These are phyloP conservation scores for Chlamydotis undulata DNA, from an alignment of 2,113 vertebrate species.

Conservation along the genomic window DNA sequence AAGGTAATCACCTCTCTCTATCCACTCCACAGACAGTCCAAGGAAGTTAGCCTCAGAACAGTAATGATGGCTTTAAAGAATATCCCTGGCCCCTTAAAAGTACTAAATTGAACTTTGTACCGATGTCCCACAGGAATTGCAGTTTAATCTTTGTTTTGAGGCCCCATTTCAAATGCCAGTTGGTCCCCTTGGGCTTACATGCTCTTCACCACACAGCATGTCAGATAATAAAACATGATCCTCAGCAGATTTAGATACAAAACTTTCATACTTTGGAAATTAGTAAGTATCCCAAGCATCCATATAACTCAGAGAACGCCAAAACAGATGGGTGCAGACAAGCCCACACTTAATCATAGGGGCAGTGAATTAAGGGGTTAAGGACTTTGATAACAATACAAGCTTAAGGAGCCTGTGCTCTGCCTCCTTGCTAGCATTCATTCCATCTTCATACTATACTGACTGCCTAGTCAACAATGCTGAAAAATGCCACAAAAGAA, in stretches of 20 bases:
- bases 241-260: not conserved
- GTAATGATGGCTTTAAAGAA: not conserved
- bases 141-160: not conserved
- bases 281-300: slow-evolving; percentile 20
- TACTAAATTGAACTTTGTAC: not conserved
- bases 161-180: not conserved
- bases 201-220: not conserved
- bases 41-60: not conserved
- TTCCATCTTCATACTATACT: not conserved
- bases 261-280: slow-evolving; percentile 25
- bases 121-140: not conserved
- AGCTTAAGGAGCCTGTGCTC: not conserved
- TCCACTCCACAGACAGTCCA: not conserved
- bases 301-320: slow-evolving; percentile 4
- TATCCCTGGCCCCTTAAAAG: not conserved
- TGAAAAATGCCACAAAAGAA: not conserved
- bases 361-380: not conserved
- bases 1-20: not conserved
- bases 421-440: not conserved
- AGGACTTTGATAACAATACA: not conserved
- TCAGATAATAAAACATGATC: slow-evolving; percentile 1
- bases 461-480: not conserved
- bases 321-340: not conserved
- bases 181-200: not conserved
- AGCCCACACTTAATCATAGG: not conserved